These are phyloP conservation scores for Polyommatus iphigenia DNA, from an alignment of 2,888 invertebrate species.

Conservation along the genomic window DNA sequence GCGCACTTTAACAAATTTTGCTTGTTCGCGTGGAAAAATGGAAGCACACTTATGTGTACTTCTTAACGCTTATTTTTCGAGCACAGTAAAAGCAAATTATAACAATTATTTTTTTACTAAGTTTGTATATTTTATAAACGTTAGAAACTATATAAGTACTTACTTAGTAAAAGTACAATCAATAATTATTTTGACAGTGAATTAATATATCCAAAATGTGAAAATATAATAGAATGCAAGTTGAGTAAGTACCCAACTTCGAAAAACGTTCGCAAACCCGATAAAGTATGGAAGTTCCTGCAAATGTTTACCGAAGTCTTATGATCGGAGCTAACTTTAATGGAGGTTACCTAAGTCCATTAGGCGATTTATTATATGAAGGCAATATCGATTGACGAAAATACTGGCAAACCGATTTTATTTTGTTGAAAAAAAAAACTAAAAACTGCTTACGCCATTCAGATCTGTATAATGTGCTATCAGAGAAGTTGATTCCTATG, in stretches of 20 bases:
- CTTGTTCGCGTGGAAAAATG: constrained; percentile 9
- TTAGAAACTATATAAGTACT: too few species aligned
- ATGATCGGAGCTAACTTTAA: not conserved
- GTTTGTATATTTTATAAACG: too few species aligned
- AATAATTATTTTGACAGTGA: too few species aligned
- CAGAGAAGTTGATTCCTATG: too few species aligned
- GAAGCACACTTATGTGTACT: not conserved
- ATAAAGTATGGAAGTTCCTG: not conserved
- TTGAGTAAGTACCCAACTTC: not conserved
- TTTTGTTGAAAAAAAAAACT: too few species aligned
- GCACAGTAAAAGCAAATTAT: not conserved
- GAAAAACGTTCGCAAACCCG: not conserved
- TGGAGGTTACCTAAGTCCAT: not conserved
- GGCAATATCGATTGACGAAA: too few species aligned
- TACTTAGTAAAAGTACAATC: too few species aligned
- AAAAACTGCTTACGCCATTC: too few species aligned
- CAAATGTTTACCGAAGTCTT: constrained; percentile 7
- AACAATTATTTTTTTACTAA: too few species aligned
- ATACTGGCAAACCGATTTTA: too few species aligned
- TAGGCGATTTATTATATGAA: not conserved
- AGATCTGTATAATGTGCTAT: too few species aligned
- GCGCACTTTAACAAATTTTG: constrained; percentile 26
- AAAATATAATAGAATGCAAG: not conserved
- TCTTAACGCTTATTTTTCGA: not conserved
- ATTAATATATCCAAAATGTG: too few species aligned